phyloP scores from a whole-genome alignment of 2,113 vertebrate species.

The Chascanopsetta lugubris region DNA sequence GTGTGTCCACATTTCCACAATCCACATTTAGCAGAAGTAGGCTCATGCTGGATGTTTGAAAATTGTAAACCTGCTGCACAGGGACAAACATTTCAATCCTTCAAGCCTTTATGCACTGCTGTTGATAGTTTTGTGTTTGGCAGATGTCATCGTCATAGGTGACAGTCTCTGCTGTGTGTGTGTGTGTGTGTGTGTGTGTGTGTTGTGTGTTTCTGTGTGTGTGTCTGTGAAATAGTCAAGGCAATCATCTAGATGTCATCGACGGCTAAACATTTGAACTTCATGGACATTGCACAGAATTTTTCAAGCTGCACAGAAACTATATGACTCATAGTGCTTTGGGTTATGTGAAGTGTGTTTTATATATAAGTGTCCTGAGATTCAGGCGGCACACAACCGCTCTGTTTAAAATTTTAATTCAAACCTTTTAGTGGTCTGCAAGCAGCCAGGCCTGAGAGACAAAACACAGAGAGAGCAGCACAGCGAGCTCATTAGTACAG shows the following conservation, averaged over 20 bases:
- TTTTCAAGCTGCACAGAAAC: slow-evolving; percentile 31
- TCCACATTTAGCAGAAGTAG: too few species aligned
- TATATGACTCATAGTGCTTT: slow-evolving; percentile 43
- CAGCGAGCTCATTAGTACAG: slow-evolving; percentile 63
- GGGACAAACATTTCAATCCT: not conserved
- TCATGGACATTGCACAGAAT: not conserved
- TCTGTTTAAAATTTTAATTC: slow-evolving; percentile 76
- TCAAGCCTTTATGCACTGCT: not conserved
- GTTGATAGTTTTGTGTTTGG: not conserved
- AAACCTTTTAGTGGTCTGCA: slow-evolving; percentile 75
- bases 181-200: too few species aligned
- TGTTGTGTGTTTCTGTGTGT: too few species aligned
- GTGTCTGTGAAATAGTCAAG: not conserved
- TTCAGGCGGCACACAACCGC: slow-evolving; percentile 40
- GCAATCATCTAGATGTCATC: not conserved
- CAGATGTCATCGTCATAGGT: not conserved
- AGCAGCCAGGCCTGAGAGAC: slow-evolving; percentile 62
- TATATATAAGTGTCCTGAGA: slow-evolving; percentile 62
- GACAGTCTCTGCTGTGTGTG: not conserved
- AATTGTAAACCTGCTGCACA: not conserved
- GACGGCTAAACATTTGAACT: not conserved
- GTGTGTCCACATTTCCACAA: slow-evolving; percentile 19
- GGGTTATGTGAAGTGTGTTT: slow-evolving; percentile 41
- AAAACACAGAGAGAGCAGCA: slow-evolving; percentile 49
- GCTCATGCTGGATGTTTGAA: too few species aligned